A percentile compares a stretch with the other conserved stretches of the same genome.
phyloP scores from a whole-genome alignment of 2,888 invertebrate species.

The Epistrophe eligans region DNA sequence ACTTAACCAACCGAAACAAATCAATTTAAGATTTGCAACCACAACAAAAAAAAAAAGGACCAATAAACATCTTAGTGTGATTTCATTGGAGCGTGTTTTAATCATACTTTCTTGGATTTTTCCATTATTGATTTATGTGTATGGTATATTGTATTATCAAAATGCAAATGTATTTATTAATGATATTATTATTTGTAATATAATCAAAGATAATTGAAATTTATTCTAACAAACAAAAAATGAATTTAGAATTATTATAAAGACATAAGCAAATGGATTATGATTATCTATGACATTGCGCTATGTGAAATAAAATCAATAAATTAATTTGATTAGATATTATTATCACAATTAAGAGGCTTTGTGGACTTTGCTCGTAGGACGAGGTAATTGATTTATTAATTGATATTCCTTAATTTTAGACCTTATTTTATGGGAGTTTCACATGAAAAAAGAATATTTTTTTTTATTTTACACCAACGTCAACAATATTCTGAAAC shows the following conservation, averaged over 20 bases:
- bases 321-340: neutral
- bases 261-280: conserved; percentile 1
- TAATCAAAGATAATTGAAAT: conserved; percentile 12
- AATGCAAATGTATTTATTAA: neutral
- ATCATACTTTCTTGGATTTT: neutral
- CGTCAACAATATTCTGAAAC: too few species aligned
- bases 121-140: neutral
- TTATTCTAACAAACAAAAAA: neutral
- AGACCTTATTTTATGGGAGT: neutral
- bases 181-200: neutral
- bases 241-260: neutral
- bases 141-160: too few species aligned
- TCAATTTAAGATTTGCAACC: neutral
- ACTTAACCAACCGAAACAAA: neutral
- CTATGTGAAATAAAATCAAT: neutral
- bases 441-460: neutral
- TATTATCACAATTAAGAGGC: neutral
- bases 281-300: neutral
- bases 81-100: neutral
- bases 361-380: neutral
- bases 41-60: too few species aligned
- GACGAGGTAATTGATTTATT: neutral
- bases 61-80: neutral
- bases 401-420: neutral
- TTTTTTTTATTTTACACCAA: too few species aligned